Evolutionary conservation across 2,113 vertebrate species (phyloP).

Genomic region (Dascyllus trimaculatus): DNA sequence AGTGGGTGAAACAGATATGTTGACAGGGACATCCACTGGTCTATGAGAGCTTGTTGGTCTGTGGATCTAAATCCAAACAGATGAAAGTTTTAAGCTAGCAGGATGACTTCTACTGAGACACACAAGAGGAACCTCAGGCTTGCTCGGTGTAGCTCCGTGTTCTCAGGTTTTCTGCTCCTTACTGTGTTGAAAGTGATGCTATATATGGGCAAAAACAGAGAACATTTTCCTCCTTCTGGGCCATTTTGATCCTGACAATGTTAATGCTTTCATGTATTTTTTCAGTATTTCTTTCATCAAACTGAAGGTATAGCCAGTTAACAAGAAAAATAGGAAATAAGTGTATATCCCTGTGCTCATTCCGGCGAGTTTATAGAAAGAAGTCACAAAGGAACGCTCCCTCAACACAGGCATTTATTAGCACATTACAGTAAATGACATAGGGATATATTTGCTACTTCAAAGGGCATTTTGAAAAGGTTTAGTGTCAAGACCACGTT

Average conservation of each 20-base stretch:
- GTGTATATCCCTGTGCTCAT: background rate
- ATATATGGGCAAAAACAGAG: conserved; percentile 13
- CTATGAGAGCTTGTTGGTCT: conserved; percentile 28
- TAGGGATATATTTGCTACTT: conserved; percentile 9
- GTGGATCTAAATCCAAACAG: conserved; percentile 30
- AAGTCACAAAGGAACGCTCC: conserved; percentile 10
- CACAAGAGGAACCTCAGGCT: conserved; percentile 11
- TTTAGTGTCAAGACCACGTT: conserved; percentile 10
- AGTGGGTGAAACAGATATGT: conserved; percentile 23
- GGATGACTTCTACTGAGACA: conserved; percentile 5
- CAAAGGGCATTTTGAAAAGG: background rate
- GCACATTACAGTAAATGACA: conserved; percentile 23
- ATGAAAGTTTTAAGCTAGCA: conserved; percentile 33
- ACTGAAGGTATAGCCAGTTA: background rate
- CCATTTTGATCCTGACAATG: background rate
- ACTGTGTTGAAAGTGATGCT: conserved; percentile 13
- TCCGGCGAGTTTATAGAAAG: conserved; percentile 14
- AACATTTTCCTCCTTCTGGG: background rate
- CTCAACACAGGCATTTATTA: conserved; percentile 30
- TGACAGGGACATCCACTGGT: conserved; percentile 23
- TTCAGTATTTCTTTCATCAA: background rate
- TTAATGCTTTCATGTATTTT: background rate
- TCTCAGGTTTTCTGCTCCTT: conserved; percentile 20
- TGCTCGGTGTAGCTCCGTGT: background rate
- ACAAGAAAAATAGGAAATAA: conserved; percentile 2